Conservation (phyloP, 2,797 vertebrate genomes). For the Monodelphis domestica region DNA sequence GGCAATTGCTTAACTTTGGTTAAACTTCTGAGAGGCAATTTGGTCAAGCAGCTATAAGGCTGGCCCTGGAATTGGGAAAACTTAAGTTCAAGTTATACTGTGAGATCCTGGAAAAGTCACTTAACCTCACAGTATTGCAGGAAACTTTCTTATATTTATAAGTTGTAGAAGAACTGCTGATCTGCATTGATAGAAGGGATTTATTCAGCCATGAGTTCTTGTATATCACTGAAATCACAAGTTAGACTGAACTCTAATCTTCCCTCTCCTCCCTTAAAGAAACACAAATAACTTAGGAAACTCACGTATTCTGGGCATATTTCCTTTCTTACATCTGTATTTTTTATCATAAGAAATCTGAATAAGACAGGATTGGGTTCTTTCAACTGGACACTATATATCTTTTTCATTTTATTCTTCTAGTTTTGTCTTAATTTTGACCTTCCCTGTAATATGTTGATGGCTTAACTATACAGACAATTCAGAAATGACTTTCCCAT, state of each 20-base stretch:
- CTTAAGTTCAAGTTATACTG: not conserved
- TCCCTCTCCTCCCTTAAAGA: not conserved
- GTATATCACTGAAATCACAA: not conserved
- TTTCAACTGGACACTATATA: not conserved
- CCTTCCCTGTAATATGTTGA: not conserved
- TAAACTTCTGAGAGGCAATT: not conserved
- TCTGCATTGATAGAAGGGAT: not conserved
- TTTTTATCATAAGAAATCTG: not conserved
- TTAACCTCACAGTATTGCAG: not conserved
- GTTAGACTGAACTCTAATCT: not conserved
- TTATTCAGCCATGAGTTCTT: not conserved
- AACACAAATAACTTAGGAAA: not conserved
- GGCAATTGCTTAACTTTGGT: too few relatives aligned
- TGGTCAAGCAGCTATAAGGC: not conserved
- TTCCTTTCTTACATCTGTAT: not conserved
- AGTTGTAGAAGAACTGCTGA: not conserved
- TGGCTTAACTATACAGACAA: not conserved
- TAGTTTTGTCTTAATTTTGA: not conserved
- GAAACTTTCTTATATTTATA: not conserved
- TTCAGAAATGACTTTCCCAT: not conserved
- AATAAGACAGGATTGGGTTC: not conserved
- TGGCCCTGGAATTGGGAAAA: not conserved
- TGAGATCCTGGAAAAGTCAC: not conserved
- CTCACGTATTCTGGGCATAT: not conserved
- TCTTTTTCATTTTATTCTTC: not conserved